Base-by-base conservation (phyloP, 2,888 invertebrate species). In the Corbicula japonica region DNA sequence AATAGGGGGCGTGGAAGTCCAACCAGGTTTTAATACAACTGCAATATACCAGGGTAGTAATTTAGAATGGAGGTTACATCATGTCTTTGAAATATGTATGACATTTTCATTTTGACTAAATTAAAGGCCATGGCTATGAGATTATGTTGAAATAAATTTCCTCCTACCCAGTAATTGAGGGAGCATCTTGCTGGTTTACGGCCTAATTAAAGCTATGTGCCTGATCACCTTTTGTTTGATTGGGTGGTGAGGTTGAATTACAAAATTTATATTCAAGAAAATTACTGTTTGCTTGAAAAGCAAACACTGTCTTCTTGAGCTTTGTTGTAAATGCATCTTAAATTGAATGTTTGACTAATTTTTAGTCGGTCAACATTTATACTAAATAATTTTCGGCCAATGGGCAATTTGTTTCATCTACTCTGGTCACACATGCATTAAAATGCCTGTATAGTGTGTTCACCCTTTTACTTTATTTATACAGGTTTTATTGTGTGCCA, bases 71-170 rank as follows among this genome's bases (percentile, higher is more conserved):
- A 21, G 52, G 52, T 66, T 66, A 66, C 48, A 66, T 38, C 66
- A 66, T 41, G 52, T 52, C 66, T 66, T 66, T 66, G 54, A 66
- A 41, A 66, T 18, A 28, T 52, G 54, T 54, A n/a, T 66, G 66
- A 66, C 54, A 66, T 66, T 66, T 66, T 66, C 38, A 66, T 66
- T 66, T 41, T 15, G 38, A 54, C 28, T 30, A 52, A 66, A 66
- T 66, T 66, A 66, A 52, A 66, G 66, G 54, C 54, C 66, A 54
- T 28, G 66, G n/a, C 66, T 66, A 66, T 52, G 15, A 38, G 32
- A 66, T 66, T 66, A 66, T 35, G 38, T 54, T 8, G 54, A 66
- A 26, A 52, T 66, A 66, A 66, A 66, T 66, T 18, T 32, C 30
- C 35, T 15, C n/a, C 15, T 66, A 66, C 35, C 66, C 28, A 54